Conservation (phyloP, 2,888 invertebrate genomes). For the Sympetrum striolatum region DNA sequence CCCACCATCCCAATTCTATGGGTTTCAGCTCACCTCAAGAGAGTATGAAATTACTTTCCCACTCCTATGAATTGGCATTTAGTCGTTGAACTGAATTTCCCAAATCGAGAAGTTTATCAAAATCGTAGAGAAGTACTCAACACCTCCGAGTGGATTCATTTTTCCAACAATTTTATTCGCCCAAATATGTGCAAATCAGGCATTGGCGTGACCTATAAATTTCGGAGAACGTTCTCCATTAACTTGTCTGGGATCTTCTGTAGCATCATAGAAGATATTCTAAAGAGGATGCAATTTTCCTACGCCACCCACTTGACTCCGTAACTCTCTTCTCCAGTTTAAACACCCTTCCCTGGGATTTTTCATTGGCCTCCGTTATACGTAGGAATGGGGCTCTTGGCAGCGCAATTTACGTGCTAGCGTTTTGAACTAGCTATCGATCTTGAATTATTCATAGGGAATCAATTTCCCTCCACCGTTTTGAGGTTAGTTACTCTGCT, state of each 20-base stretch:
- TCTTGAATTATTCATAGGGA: conserved; percentile 29
- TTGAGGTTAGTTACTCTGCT: background rate
- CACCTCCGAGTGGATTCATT: background rate
- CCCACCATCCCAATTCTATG: too few species aligned
- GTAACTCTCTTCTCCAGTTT: background rate
- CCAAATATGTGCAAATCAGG: background rate
- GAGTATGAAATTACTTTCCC: too few species aligned
- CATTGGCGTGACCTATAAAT: background rate
- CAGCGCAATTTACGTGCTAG: background rate
- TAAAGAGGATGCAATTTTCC: background rate
- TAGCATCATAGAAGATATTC: background rate
- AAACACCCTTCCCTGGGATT: background rate
- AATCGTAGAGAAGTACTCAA: too few species aligned
- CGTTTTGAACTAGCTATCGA: background rate
- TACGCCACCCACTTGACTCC: background rate
- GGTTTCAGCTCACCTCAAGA: too few species aligned
- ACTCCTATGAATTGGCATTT: too few species aligned
- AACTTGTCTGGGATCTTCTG: background rate
- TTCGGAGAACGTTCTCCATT: background rate
- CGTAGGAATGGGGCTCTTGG: background rate
- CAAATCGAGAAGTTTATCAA: too few species aligned
- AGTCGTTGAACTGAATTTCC: too few species aligned
- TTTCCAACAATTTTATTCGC: background rate
- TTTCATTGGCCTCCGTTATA: background rate
- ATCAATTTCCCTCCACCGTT: background rate